Conservation (phyloP, 1,140 invertebrate species). For the Monomorium pharaonis region DNA sequence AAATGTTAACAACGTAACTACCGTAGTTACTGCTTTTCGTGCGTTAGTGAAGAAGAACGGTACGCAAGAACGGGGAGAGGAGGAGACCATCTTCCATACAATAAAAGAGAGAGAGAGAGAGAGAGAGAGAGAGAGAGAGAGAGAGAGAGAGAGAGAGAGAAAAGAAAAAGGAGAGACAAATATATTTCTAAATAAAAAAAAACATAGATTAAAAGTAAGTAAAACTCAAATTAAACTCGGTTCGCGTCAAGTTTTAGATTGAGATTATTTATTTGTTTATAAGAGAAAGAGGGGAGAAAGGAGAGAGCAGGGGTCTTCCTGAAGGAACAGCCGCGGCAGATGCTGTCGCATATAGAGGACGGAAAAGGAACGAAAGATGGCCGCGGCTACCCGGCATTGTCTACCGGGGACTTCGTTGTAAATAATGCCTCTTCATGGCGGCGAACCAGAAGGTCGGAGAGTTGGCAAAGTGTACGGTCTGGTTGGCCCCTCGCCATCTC, state of each 20-base stretch:
- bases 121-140: neutral
- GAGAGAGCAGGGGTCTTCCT: conserved; percentile 19
- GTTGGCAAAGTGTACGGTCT: conserved; percentile 75
- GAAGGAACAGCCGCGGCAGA: conserved; percentile 72
- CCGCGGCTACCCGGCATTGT: conserved; percentile 81
- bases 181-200: neutral
- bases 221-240: neutral
- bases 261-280: no score
- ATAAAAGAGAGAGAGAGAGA: neutral
- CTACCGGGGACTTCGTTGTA: conserved; percentile 80
- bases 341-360: conserved; percentile 84
- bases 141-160: neutral
- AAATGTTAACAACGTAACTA: conserved; percentile 8
- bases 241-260: neutral
- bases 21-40: neutral
- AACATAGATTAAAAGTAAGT: neutral
- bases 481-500: conserved; percentile 74
- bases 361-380: conserved; percentile 84
- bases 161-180: neutral
- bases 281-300: neutral
- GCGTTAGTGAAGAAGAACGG: conserved; percentile 6
- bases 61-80: neutral
- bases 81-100: neutral
- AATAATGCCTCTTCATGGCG: conserved; percentile 83
- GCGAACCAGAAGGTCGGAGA: conserved; percentile 77